Evolutionary conservation across 2,113 vertebrate species (phyloP).

Genomic region (Pteronura brasiliensis): DNA sequence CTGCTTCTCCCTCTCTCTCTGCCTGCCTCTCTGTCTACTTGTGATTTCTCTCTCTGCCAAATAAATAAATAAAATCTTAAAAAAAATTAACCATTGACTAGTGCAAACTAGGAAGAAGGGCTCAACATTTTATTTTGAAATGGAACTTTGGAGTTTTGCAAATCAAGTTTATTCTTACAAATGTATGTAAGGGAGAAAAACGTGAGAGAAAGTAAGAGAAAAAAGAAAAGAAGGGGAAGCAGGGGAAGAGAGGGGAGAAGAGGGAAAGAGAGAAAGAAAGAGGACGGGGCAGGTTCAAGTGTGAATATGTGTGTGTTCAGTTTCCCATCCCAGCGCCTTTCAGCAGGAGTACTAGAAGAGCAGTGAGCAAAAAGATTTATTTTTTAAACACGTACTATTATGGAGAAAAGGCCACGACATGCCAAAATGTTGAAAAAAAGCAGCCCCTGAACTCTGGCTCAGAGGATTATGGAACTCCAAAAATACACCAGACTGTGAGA

Average conservation of each 20-base stretch:
- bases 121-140: not conserved
- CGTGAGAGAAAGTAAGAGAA: not conserved
- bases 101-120: not conserved
- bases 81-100: not conserved
- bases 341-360: conserved; percentile 40
- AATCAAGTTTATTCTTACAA: not conserved
- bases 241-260: not conserved
- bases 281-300: not conserved
- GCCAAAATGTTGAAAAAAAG: conserved; percentile 71
- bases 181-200: not conserved
- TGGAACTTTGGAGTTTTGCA: not conserved
- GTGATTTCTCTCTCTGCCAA: no score
- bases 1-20: no score
- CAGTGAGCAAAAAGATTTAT: conserved; percentile 56
- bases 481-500: conserved; percentile 75
- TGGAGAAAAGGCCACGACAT: conserved; percentile 56
- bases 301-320: not conserved
- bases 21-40: no score
- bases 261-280: no score
- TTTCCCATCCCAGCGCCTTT: conserved; percentile 39
- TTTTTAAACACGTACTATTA: conserved; percentile 62
- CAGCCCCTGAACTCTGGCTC: conserved; percentile 56
- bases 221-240: not conserved
- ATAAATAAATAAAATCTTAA: no score
- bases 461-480: conserved; percentile 69